Base-by-base conservation (phyloP, 2,888 invertebrate genomes). In the Gortyna flavago region DNA sequence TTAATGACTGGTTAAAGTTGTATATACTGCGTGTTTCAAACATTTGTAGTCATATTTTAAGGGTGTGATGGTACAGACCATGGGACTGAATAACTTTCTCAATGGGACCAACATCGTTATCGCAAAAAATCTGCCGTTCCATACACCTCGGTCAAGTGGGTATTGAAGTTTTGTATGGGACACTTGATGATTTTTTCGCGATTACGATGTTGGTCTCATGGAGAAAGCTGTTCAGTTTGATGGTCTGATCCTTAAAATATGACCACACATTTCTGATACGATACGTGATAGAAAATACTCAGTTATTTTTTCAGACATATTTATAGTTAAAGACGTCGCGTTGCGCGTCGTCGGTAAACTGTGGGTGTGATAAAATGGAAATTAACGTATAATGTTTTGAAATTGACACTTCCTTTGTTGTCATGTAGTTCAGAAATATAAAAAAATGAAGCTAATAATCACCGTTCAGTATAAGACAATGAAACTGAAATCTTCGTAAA, bases 341-440 rank as follows among this genome's bases (percentile, higher is more conserved):
- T n/a, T n/a, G n/a, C n/a, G n/a, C n/a, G n/a, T n/a, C 4, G 1
- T 41, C 11, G 9, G 8, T 18, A 8, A 25, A 29, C 7, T 16
- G 41, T 61, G 48, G 51, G 41, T 35, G 21, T 61, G 2, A 35
- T 70, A 29, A 61, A 51, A 35, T 61, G 48, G 13, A 35, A 32
- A 51, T 51, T 48, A n/a, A 6, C 29, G n/a, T 38, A 7, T 78
- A 59, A 59, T 54, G 11, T 38, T 54, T 32, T 54, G 4, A 54
- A 79, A 79, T 44, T 35, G 62, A 79, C 6, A 71, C 29, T 62
- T 44, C 29, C 1, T 32, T 62, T 44, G 44, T 61, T 68, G 1
- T 0, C 18, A 35, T 59, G 0, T n/a, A 35, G 51, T 61, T 35
- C 2, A 18, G 13, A 54, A 1, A 32, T 48, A 2, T 38, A 51